Conservation (phyloP, 2,888 invertebrate species). For the Cheilosia soror region DNA sequence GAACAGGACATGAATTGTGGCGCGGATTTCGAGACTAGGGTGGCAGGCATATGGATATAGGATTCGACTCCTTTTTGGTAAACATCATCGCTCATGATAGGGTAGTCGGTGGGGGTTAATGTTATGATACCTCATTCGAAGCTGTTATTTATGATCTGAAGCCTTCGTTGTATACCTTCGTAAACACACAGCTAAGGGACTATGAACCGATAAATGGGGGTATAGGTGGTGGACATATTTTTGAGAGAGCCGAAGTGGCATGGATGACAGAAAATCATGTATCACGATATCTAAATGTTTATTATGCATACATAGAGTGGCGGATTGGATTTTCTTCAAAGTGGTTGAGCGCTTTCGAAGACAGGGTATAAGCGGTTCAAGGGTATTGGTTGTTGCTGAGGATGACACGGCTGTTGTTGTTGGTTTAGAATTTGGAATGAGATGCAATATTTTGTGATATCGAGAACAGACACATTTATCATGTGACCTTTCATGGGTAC, state of each 20-base stretch:
- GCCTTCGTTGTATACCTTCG: slow-evolving; percentile 8
- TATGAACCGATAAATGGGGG: slow-evolving; percentile 25
- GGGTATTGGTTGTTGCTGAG: slow-evolving; percentile 1
- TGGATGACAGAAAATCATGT: slow-evolving; percentile 49
- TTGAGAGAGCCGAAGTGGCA: slow-evolving; percentile 28
- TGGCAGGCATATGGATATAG: slow-evolving; percentile 6
- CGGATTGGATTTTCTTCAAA: slow-evolving; percentile 51
- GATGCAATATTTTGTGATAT: slow-evolving; percentile 30
- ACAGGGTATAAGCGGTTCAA: not conserved
- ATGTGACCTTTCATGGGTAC: slow-evolving; percentile 9
- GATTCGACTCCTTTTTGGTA: slow-evolving; percentile 8
- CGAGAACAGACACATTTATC: slow-evolving; percentile 43
- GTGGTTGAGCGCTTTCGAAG: slow-evolving; percentile 29
- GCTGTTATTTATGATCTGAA: slow-evolving; percentile 64
- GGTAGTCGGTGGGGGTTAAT: slow-evolving; percentile 7
- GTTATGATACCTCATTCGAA: slow-evolving; percentile 53
- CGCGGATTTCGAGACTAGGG: slow-evolving; percentile 27
- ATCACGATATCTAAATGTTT: slow-evolving; percentile 59
- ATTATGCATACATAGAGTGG: slow-evolving; percentile 59
- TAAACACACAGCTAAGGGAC: not conserved
- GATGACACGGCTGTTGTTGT: not conserved
- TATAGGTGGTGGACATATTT: not conserved
- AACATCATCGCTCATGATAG: slow-evolving; percentile 35
- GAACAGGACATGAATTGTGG: slow-evolving; percentile 65
- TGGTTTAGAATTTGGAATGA: not conserved